phyloP scores from a whole-genome alignment of 2,797 vertebrate species.

The Dryobates pubescens region DNA sequence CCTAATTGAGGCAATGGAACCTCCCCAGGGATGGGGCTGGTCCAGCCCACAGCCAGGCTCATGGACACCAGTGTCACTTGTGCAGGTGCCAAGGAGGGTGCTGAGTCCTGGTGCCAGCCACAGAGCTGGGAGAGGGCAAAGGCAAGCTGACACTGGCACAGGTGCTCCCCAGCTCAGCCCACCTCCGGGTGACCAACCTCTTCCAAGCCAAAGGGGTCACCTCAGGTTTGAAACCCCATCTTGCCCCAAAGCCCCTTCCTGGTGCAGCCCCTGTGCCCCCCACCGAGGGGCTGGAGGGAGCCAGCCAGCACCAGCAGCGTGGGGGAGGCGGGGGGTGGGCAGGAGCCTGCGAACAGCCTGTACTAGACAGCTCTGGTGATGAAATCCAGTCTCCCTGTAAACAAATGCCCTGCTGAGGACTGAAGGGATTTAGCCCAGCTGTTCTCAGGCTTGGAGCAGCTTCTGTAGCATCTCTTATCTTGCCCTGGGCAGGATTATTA shows the following conservation, averaged over 20 bases:
- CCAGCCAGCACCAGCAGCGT: accelerated
- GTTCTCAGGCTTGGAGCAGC: background rate
- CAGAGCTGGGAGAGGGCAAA: accelerated
- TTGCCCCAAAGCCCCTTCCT: background rate
- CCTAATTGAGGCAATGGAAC: accelerated
- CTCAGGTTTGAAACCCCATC: background rate
- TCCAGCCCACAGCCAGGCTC: background rate
- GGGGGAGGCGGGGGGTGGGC: background rate
- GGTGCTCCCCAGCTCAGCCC: background rate
- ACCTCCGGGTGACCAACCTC: accelerated
- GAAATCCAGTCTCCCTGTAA: constrained; percentile 21
- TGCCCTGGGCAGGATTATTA: background rate
- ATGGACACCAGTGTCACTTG: accelerated
- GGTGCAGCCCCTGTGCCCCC: accelerated
- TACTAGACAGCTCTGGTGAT: background rate
- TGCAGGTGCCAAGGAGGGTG: accelerated
- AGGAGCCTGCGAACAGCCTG: background rate
- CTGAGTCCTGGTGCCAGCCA: accelerated
- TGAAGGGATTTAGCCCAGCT: constrained; percentile 66
- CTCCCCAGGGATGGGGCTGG: background rate
- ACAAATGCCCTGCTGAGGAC: constrained; percentile 29
- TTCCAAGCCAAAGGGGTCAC: background rate
- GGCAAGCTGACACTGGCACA: background rate
- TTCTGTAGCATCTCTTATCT: constrained; percentile 44
- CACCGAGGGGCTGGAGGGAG: accelerated